These are phyloP conservation scores for Eremophila alpestris DNA, from an alignment of 2,797 vertebrate species.

Conservation along the genomic window DNA sequence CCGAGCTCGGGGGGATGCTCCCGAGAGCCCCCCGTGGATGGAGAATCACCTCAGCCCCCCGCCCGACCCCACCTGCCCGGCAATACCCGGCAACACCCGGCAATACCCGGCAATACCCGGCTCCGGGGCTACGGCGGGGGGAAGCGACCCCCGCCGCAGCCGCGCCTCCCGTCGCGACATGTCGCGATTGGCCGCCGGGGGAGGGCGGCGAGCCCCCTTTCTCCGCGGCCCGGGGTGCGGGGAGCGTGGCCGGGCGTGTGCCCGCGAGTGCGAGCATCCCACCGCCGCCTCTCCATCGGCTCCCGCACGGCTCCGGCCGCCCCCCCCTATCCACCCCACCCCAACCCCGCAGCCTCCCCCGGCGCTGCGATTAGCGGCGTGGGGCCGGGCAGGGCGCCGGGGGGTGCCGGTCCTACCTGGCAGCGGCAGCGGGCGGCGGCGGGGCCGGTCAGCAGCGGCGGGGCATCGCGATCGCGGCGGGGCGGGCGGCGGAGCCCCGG, in stretches of 20 bases:
- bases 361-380: not conserved
- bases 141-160: not conserved
- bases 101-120: not conserved
- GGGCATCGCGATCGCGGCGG: constrained; percentile 25
- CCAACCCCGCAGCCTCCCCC: not conserved
- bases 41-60: not conserved
- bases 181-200: not conserved
- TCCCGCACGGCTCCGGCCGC: not conserved
- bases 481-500: constrained; percentile 17
- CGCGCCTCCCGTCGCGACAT: constrained; percentile 9
- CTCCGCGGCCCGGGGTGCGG: not conserved
- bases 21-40: not conserved
- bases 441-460: not conserved
- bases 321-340: too few species aligned
- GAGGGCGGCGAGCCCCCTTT: not conserved
- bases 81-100: too few species aligned
- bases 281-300: not conserved
- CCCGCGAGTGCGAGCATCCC: not conserved
- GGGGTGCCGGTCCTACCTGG: constrained; percentile 7
- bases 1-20: not conserved
- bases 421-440: not conserved
- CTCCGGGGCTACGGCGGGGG: not conserved
- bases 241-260: not conserved
- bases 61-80: not conserved
- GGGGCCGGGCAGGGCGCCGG: not conserved